Base-by-base conservation (phyloP, 2,888 invertebrate species). In the Laothoe populi region DNA sequence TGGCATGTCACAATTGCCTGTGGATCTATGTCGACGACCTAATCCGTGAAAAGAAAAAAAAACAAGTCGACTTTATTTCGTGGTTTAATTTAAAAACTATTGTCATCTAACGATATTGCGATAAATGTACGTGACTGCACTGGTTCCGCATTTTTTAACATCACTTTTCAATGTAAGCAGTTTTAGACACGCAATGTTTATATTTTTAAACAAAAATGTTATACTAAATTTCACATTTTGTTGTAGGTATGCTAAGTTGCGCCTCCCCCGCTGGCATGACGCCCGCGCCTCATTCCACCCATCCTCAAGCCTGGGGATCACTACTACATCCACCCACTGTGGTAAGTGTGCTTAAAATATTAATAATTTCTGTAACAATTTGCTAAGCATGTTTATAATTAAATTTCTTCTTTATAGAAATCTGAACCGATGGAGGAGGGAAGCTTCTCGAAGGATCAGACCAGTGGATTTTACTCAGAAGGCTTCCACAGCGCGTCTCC, bases 381-480 rank as follows among this genome's bases (percentile, higher is more conserved):
- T 8, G n/a, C 24, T 21, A 10, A 5, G 8, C 61, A 40, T 26
- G 23, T 24, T 65, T 74, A 70, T 61, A 73, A 68, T 38, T 19
- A 42, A 24, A 59, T 21, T 64, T 65, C 63, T 79, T 81, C 64
- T 82, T 85, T 91, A 13, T 88, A 95, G 95, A 95, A 95, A 92
- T 86, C 93, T 66, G 94, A 94, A 80, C 91, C 82, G 63, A 90
- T 82, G 86, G 91, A 89, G 66, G 91, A 88, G 11, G 82, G 84
- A 49, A 88, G 81, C 68, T 92, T 87, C 71, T 72, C 88, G 7
- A 94, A 94, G 72, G 94, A 94, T 66, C 95, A 94, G 70, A 93
- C 94, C 0, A 93, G 95, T 63, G 93, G 94, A 7, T 95, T 95
- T 71, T 94, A 94, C 71, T 94, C 94, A n/a, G 94, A 94, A 70